Conservation (phyloP, 2,888 invertebrate genomes). For the Eristalis pertinax region DNA sequence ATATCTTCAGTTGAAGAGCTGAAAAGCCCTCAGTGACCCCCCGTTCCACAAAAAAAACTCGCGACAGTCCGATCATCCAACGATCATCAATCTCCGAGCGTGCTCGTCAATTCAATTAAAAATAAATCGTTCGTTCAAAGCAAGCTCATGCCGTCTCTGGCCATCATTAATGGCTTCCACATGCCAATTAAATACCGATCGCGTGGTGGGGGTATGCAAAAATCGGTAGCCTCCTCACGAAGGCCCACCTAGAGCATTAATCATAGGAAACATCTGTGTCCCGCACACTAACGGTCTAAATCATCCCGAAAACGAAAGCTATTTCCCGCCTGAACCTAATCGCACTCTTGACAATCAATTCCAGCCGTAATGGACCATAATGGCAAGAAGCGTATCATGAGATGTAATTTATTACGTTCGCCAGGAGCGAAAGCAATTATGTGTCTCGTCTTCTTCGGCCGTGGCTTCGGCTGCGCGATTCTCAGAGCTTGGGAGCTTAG, state of each 20-base stretch:
- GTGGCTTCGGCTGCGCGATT: slow-evolving; percentile 29
- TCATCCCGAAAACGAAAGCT: slow-evolving; percentile 52
- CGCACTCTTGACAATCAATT: slow-evolving; percentile 72
- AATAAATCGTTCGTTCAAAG: not conserved
- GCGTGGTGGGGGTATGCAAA: slow-evolving; percentile 43
- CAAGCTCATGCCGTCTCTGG: not conserved
- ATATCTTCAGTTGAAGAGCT: too few relatives aligned
- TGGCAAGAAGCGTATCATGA: slow-evolving; percentile 72
- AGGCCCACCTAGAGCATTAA: slow-evolving; percentile 58
- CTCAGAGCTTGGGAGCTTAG: slow-evolving; percentile 15
- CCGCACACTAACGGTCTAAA: slow-evolving; percentile 11
- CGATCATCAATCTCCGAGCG: not conserved
- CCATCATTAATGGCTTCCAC: slow-evolving; percentile 9
- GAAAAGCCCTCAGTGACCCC: not conserved
- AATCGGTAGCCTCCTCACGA: slow-evolving; percentile 58
- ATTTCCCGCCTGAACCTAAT: slow-evolving; percentile 53
- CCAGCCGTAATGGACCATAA: slow-evolving; percentile 70
- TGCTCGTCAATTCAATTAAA: slow-evolving; percentile 1
- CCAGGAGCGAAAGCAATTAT: slow-evolving; percentile 72
- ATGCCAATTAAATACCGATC: slow-evolving; percentile 67
- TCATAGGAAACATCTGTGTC: slow-evolving; percentile 57
- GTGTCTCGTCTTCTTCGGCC: slow-evolving; percentile 22
- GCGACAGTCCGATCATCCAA: not conserved
- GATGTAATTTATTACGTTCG: slow-evolving; percentile 71
- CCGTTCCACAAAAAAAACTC: not conserved